Evolutionary conservation across 2,888 invertebrate species (phyloP).

Genomic region (Thecocarcelia acutangulata): DNA sequence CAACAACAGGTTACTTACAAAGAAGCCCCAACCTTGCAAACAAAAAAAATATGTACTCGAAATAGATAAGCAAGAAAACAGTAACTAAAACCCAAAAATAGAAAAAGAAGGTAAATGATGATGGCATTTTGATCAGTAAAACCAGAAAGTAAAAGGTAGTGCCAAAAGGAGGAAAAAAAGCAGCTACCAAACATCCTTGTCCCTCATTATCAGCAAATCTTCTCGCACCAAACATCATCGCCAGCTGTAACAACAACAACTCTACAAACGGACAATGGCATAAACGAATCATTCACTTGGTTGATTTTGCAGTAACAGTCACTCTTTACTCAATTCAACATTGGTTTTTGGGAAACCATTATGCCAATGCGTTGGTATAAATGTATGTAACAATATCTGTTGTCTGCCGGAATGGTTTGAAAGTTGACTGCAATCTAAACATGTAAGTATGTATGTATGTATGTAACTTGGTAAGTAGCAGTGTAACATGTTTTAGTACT

Average conservation of each 20-base stretch:
- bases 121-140: constrained; percentile 38
- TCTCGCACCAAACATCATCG: constrained; percentile 8
- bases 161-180: neutral
- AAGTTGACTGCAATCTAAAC: too few species aligned
- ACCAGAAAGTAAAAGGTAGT: constrained; percentile 54
- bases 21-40: constrained; percentile 22
- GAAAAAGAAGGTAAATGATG: neutral
- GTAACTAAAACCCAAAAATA: constrained; percentile 66
- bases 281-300: constrained; percentile 80
- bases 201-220: constrained; percentile 32
- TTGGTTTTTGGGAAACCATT: constrained; percentile 43
- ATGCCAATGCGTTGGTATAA: neutral
- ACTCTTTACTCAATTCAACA: constrained; percentile 66
- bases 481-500: constrained; percentile 20
- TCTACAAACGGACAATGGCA: constrained; percentile 76
- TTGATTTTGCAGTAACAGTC: constrained; percentile 73
- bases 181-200: constrained; percentile 44
- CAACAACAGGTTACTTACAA: constrained; percentile 54
- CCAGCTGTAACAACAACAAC: constrained; percentile 42
- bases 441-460: too few species aligned
- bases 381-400: constrained; percentile 9
- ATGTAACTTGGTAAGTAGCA: too few species aligned
- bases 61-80: constrained; percentile 54
- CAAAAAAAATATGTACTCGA: neutral
- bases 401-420: too few species aligned